phyloP scores from a whole-genome alignment of 2,113 vertebrate genomes.

The Dasypus novemcinctus region DNA sequence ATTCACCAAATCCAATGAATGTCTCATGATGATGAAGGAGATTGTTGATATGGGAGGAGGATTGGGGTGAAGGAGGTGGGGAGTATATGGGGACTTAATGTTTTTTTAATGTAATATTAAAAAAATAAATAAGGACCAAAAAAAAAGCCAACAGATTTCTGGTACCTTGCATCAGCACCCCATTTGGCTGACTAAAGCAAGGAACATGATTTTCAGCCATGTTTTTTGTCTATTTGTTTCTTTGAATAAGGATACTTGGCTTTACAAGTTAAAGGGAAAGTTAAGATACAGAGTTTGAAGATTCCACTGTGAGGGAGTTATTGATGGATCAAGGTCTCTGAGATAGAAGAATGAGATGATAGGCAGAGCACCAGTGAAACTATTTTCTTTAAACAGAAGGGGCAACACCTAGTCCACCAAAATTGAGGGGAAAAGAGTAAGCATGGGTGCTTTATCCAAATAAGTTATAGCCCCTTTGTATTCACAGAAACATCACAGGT shows the following conservation, averaged over 20 bases:
- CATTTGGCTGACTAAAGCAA: too few species aligned
- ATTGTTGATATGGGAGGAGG: too few species aligned
- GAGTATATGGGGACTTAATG: too few species aligned
- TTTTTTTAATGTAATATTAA: too few species aligned
- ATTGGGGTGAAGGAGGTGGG: too few species aligned
- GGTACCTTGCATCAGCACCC: too few species aligned
- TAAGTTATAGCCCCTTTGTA: neutral
- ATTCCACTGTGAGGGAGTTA: neutral
- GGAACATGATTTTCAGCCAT: neutral
- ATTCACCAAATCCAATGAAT: too few species aligned
- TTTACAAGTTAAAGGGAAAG: neutral
- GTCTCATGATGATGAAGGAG: too few species aligned
- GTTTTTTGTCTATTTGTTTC: neutral
- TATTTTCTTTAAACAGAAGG: neutral
- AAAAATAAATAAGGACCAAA: too few species aligned
- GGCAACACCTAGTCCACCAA: neutral
- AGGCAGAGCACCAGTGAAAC: neutral
- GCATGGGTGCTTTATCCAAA: neutral
- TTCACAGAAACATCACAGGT: neutral
- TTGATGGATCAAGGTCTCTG: too few species aligned
- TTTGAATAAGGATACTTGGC: neutral
- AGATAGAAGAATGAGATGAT: neutral
- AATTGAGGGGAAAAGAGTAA: neutral
- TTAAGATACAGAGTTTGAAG: neutral
- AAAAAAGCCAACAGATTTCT: too few species aligned